These are phyloP conservation scores for Limnephilus lunatus DNA, from an alignment of 2,888 invertebrate genomes.

Conservation along the genomic window DNA sequence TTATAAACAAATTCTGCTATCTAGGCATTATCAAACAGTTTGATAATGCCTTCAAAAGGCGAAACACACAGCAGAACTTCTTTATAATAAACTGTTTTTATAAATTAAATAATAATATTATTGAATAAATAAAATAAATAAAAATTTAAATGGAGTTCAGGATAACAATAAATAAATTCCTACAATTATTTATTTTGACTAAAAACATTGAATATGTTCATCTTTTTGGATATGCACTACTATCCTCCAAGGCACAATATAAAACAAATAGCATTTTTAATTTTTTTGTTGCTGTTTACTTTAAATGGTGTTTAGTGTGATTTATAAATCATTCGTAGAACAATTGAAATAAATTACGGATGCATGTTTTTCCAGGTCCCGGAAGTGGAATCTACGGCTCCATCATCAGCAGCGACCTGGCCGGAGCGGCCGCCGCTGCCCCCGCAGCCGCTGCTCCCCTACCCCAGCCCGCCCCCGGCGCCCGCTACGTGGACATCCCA, in stretches of 20 bases:
- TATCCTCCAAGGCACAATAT: neutral
- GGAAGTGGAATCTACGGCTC: slow-evolving; percentile 91
- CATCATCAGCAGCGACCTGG: slow-evolving; percentile 88
- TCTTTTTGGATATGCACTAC: neutral
- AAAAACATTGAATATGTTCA: neutral
- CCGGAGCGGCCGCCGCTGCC: slow-evolving; percentile 72
- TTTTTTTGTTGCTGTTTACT: slow-evolving; percentile 3
- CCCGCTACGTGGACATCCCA: slow-evolving; percentile 86
- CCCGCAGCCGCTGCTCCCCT: slow-evolving; percentile 69
- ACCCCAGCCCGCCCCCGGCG: slow-evolving; percentile 73
- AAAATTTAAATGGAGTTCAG: too few relatives aligned
- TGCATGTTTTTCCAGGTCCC: slow-evolving; percentile 72
- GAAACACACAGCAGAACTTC: too few relatives aligned
- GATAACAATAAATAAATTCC: too few relatives aligned
- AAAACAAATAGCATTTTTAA: neutral
- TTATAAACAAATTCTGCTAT: too few relatives aligned
- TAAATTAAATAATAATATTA: too few relatives aligned
- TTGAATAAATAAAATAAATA: too few relatives aligned
- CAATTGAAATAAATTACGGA: slow-evolving; percentile 40
- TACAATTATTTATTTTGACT: neutral
- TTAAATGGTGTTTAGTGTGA: slow-evolving; percentile 3
- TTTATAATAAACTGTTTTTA: too few relatives aligned
- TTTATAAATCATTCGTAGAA: slow-evolving; percentile 39
- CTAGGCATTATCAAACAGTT: too few relatives aligned
- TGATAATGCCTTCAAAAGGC: too few relatives aligned